A percentile compares a stretch with the other conserved stretches of the same genome.
Conservation (phyloP, 1,140 invertebrate species). For the Centruroides vittatus region DNA sequence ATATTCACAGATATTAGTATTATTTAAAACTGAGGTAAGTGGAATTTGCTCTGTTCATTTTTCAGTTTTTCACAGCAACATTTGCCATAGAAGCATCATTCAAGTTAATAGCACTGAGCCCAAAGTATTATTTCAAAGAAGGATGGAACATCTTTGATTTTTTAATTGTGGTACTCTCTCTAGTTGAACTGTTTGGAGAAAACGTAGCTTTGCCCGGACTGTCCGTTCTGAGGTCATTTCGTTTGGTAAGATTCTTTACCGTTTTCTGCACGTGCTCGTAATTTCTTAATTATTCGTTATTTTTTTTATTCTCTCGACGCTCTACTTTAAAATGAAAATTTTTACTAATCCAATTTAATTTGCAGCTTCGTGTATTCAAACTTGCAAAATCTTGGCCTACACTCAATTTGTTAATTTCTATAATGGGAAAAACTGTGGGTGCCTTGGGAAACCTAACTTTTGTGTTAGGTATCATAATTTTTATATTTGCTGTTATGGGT, state of each 20-base stretch:
- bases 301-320: no score
- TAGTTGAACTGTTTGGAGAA: constrained; percentile 81
- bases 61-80: constrained; percentile 91
- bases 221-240: constrained; percentile 93
- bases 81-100: constrained; percentile 89
- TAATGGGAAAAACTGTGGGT: constrained; percentile 95
- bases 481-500: constrained; percentile 97
- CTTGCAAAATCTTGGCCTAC: constrained; percentile 98
- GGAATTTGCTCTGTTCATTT: background rate
- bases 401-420: constrained; percentile 92
- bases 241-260: constrained; percentile 59
- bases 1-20: no score
- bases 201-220: constrained; percentile 67
- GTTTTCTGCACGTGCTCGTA: no score
- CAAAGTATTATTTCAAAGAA: constrained; percentile 94
- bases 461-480: constrained; percentile 95
- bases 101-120: constrained; percentile 93
- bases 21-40: no score
- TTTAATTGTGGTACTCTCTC: constrained; percentile 87
- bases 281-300: no score
- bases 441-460: constrained; percentile 95
- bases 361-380: constrained; percentile 95
- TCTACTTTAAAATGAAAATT: no score
- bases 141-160: constrained; percentile 99
- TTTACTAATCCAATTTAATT: no score